Evolutionary conservation across 2,888 invertebrate genomes (phyloP).

Genomic region (Mythimna lalbum): DNA sequence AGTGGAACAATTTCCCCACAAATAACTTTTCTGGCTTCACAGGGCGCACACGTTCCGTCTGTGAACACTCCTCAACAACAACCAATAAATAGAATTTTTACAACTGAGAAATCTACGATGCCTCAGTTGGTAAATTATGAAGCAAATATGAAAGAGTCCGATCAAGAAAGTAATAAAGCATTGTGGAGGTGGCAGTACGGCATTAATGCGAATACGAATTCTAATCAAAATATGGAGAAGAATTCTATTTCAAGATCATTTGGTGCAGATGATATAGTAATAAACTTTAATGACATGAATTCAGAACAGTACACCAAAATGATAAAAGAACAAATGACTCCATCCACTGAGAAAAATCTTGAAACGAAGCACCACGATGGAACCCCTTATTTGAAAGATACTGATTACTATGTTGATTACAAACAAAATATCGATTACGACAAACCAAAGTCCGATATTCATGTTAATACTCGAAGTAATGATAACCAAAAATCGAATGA

Average conservation of each 20-base stretch:
- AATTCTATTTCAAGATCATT: constrained; percentile 86
- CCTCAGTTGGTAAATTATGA: constrained; percentile 87
- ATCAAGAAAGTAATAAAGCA: constrained; percentile 82
- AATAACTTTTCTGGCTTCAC: constrained; percentile 87
- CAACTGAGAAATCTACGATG: constrained; percentile 80
- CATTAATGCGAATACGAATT: constrained; percentile 77
- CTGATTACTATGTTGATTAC: constrained; percentile 42
- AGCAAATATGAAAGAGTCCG: constrained; percentile 78
- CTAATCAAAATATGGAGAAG: constrained; percentile 78
- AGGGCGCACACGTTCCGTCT: constrained; percentile 85
- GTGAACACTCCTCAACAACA: constrained; percentile 75
- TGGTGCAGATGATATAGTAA: constrained; percentile 83
- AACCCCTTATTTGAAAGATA: constrained; percentile 44
- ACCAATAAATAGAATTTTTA: constrained; percentile 77
- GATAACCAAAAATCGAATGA: constrained; percentile 46
- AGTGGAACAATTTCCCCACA: constrained; percentile 83
- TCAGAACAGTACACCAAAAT: constrained; percentile 84
- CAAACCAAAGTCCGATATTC: constrained; percentile 40
- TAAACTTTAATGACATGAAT: constrained; percentile 86
- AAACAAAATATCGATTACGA: constrained; percentile 44
- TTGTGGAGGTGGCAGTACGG: constrained; percentile 89
- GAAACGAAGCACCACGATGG: constrained; percentile 40
- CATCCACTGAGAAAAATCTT: constrained; percentile 62
- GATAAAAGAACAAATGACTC: constrained; percentile 77
- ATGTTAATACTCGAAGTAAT: constrained; percentile 14